Evolutionary conservation across 2,888 invertebrate genomes (phyloP).

Genomic region (Athalia rosae): DNA sequence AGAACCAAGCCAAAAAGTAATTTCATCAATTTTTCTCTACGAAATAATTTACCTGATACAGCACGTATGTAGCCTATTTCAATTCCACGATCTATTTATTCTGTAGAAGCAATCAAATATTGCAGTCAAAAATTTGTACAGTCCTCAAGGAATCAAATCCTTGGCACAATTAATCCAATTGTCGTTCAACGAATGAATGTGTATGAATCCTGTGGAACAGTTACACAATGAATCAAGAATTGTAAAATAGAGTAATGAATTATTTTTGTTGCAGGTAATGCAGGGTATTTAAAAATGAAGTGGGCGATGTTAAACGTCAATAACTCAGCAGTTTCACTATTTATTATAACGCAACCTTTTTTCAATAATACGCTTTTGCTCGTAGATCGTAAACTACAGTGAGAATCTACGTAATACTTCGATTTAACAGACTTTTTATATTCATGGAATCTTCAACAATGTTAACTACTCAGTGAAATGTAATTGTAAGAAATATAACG

Average conservation of each 20-base stretch:
- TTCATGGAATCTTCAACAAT: slow-evolving; percentile 31
- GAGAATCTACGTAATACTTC: not conserved
- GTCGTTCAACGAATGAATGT: too few relatives aligned
- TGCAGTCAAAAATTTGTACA: too few relatives aligned
- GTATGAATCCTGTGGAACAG: too few relatives aligned
- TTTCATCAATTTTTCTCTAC: not conserved
- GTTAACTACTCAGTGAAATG: not conserved
- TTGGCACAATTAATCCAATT: too few relatives aligned
- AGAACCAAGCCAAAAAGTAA: not conserved
- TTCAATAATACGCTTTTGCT: slow-evolving; percentile 25
- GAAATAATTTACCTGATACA: slow-evolving; percentile 10
- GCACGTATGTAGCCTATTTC: not conserved
- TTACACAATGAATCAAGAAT: too few relatives aligned
- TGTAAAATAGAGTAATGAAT: too few relatives aligned
- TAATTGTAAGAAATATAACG: too few relatives aligned
- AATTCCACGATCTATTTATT: not conserved
- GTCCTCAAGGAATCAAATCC: too few relatives aligned
- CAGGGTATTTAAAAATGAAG: slow-evolving; percentile 4
- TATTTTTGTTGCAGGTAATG: not conserved
- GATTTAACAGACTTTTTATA: slow-evolving; percentile 9
- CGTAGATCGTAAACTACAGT: slow-evolving; percentile 36
- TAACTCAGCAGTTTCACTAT: slow-evolving; percentile 35
- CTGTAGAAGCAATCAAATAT: too few relatives aligned
- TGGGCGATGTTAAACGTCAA: slow-evolving; percentile 25
- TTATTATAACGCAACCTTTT: slow-evolving; percentile 30